Evolutionary conservation across 2,113 vertebrate species (phyloP), one percentile per base, ranked within the genome.

Genomic region (Mus musculus): DNA sequence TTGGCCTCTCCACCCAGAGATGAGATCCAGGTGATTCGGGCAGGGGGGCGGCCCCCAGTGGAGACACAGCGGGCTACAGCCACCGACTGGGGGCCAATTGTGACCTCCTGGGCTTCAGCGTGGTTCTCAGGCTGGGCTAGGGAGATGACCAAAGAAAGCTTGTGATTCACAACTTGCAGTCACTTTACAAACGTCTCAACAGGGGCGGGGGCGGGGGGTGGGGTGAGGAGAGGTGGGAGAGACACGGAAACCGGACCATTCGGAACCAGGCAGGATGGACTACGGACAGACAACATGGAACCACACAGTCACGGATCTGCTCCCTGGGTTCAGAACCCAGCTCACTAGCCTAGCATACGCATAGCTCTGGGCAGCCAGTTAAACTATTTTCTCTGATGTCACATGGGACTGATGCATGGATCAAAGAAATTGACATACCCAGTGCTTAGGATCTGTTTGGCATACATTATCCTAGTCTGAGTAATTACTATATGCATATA

Each of bases 111-210:
- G 1, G 96, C 19, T 59, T 97, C 92, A 0, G 98, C 99, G 0
- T 91, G 97, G 97, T 99, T 99, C 78, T 92, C 69, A 4, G 99
- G 99, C 95, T 99, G 98, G 93, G 99, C 99, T 99, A 97, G 97
- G 88, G 80, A 90, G 61, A 52, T 16, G 80, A 65, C 7, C 0
- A 80, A 30, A 73, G 39, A 0, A 63, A 0, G 42, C 0, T 5
- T 0, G 49, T 94, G 69, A 96, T 19, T 69, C 33, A 6, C 7
- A 1, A 3, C 56, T 22, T 12, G 42, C 0, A 14, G 59, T 73
- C 28, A 5, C 0, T 77, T 26, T 56, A 46, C 52, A n/a, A 84
- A 93, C 36, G n/a, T 19, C 54, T 33, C 54, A 16, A 19, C 59
- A 26, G 52, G 14, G 52, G 22, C 24, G 22, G 63, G 63, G 26